phyloP scores from a whole-genome alignment of 2,888 invertebrate species.

The Griposia aprilina region DNA sequence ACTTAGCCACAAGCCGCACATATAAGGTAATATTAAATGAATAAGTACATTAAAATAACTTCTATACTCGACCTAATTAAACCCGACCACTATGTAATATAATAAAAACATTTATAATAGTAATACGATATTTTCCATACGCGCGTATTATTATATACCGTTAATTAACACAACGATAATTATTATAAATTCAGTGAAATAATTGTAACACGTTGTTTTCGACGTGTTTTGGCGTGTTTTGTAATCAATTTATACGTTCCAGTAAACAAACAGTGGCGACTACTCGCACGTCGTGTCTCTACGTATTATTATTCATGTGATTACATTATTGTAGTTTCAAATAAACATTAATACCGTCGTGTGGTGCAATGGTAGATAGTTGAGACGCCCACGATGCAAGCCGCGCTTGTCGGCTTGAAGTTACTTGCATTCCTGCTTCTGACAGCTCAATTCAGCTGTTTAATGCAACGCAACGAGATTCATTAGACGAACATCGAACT shows the following conservation, averaged over 20 bases:
- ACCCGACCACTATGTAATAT: conserved; percentile 21
- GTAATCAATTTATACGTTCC: conserved; percentile 50
- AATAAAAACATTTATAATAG: conserved; percentile 29
- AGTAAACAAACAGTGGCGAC: conserved; percentile 25
- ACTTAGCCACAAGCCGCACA: not conserved
- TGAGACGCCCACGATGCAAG: conserved; percentile 27
- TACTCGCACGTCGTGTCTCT: not conserved
- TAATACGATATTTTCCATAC: conserved; percentile 43
- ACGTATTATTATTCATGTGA: conserved; percentile 49
- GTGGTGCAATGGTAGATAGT: conserved; percentile 23
- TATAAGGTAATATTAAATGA: conserved; percentile 29
- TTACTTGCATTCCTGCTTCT: conserved; percentile 16
- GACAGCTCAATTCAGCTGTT: conserved; percentile 11
- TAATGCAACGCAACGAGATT: not conserved
- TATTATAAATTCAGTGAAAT: conserved; percentile 46
- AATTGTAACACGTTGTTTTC: conserved; percentile 46
- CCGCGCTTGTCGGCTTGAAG: conserved; percentile 17
- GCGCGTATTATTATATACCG: conserved; percentile 44
- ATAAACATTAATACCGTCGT: conserved; percentile 43
- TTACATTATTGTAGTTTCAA: conserved; percentile 44
- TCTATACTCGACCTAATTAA: conserved; percentile 49
- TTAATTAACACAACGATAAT: conserved; percentile 57
- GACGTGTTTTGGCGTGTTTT: conserved; percentile 48
- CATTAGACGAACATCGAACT: not conserved
- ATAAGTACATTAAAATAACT: conserved; percentile 36